Base-by-base conservation (phyloP, 1,140 invertebrate genomes). In the Drepana arcuata region DNA sequence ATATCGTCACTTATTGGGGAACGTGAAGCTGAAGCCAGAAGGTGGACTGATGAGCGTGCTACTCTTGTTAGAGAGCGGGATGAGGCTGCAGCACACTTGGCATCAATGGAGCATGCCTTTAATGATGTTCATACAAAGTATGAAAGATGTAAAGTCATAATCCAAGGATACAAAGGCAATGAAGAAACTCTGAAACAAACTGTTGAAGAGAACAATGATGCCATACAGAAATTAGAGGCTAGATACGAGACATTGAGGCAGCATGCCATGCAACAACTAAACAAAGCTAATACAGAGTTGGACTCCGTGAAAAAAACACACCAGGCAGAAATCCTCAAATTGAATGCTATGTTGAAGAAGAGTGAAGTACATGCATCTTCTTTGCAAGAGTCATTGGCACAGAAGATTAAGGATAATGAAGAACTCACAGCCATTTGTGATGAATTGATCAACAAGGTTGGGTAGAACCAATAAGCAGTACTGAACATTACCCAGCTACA, bases 351-450 rank as follows among this genome's bases (percentile, higher is more conserved):
- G 75, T 79, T 91, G 11, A 92, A 91, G 65, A 92, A 92, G 70
- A 86, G 90, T 58, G 92, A 94, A 62, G 86, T 94, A 29, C 88
- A 88, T 52, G 84, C 88, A 1, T 87, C 84, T 16, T 89, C 89
- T 13, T 71, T 92, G 42, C 89, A 92, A 53, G 89, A 89, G 53
- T 87, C 88, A 29, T 62, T 92, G 29, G 87, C 90, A 33, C 90
- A 92, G 63, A 93, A 93, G 81, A 86, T 87, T n/a, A 88, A 89
- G 59, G 91, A 93, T 75, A 92, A 92, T 72, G 84, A 87, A 42
- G 91, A 93, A 69, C 74, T 93, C 38, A 89, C 91, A 37, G 87
- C 88, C 55, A 92, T 93, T 47, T 93, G 91, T 86, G 91, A 93
- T 86, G 92, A 93, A 66, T 83, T 93, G 1, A 93, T 93, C 60